Conservation (phyloP, 2,888 invertebrate genomes). For the Disparrhopalites patrizii region DNA sequence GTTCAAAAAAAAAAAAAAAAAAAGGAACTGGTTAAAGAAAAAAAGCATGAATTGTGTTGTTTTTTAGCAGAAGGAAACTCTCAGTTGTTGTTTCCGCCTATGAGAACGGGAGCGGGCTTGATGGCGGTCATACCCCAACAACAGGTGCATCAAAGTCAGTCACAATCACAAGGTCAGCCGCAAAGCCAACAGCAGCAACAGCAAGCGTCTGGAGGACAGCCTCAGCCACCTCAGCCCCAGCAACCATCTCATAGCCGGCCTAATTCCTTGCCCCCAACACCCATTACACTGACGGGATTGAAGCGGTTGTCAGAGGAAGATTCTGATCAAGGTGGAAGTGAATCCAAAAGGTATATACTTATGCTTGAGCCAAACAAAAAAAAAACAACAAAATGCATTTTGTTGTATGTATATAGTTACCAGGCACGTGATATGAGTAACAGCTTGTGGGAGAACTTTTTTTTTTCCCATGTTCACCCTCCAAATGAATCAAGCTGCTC, state of each 20-base stretch:
- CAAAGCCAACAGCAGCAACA: constrained; percentile 50
- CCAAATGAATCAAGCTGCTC: no score
- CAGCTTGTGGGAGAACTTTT: no score
- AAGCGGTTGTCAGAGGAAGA: constrained; percentile 48
- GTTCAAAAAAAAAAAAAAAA: background rate
- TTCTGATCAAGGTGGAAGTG: constrained; percentile 53
- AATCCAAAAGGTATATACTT: constrained; percentile 5
- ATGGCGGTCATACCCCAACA: constrained; percentile 49
- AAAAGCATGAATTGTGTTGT: constrained; percentile 19
- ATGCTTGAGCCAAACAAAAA: no score
- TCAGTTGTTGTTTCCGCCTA: constrained; percentile 42
- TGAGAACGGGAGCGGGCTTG: constrained; percentile 45
- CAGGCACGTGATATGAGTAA: no score
- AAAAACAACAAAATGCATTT: no score
- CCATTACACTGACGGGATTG: constrained; percentile 42
- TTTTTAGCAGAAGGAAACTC: constrained; percentile 43
- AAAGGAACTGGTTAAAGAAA: background rate
- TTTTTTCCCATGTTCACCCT: no score
- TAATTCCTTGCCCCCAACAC: constrained; percentile 48
- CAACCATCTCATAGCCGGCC: constrained; percentile 50
- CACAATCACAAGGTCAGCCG: constrained; percentile 43
- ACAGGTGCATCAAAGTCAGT: constrained; percentile 45
- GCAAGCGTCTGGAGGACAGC: constrained; percentile 51
- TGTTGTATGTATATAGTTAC: no score
- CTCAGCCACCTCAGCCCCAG: constrained; percentile 50